These are phyloP conservation scores for Anguilla rostrata DNA, from an alignment of 2,113 vertebrate species.

Conservation along the genomic window DNA sequence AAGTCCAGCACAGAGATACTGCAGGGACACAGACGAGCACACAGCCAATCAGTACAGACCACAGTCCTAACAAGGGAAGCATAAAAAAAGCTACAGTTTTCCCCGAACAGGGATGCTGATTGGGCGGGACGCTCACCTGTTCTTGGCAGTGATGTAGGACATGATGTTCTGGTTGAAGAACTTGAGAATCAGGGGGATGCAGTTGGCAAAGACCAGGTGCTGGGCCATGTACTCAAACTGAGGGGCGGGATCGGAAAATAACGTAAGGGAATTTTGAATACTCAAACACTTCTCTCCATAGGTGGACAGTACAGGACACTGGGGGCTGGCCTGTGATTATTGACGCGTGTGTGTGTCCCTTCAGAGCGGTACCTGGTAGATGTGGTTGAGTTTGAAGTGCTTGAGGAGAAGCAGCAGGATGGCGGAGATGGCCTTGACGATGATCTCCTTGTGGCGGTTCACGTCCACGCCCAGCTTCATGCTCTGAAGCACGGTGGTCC, in stretches of 20 bases:
- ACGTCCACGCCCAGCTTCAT: slow-evolving; percentile 98
- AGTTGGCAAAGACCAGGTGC: slow-evolving; percentile 97
- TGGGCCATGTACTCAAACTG: slow-evolving; percentile 99
- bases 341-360: not conserved
- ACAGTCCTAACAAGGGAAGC: not conserved
- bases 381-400: slow-evolving; percentile 95
- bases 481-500: slow-evolving; percentile 94
- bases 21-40: slow-evolving; percentile 8
- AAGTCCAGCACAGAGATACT: slow-evolving; percentile 97
- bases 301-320: not conserved
- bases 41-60: not conserved
- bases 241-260: slow-evolving; percentile 19
- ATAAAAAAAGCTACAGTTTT: not conserved
- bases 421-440: slow-evolving; percentile 95
- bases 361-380: slow-evolving; percentile 83
- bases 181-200: slow-evolving; percentile 96
- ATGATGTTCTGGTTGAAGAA: slow-evolving; percentile 99
- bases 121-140: slow-evolving; percentile 73
- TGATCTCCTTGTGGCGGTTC: slow-evolving; percentile 97
- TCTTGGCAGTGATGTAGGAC: slow-evolving; percentile 99
- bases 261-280: not conserved
- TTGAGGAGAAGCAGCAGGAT: slow-evolving; percentile 92
- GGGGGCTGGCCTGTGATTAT: not conserved
- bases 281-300: not conserved
- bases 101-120: not conserved